Evolutionary conservation across 2,888 invertebrate species (phyloP).

Genomic region (Ochlodes sylvanus): DNA sequence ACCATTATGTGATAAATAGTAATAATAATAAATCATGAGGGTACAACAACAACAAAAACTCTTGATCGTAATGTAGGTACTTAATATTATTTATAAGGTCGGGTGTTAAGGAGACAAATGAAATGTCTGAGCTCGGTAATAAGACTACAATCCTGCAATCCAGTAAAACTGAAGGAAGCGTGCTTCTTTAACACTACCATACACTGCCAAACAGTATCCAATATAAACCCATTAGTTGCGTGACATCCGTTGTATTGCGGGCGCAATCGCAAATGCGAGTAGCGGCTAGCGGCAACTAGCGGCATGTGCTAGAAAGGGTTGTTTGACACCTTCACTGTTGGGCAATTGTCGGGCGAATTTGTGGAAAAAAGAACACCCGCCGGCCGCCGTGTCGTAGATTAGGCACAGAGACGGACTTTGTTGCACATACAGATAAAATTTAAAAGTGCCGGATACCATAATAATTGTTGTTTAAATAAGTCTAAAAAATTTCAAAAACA

Average conservation of each 20-base stretch:
- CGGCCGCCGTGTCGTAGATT: slow-evolving; percentile 62
- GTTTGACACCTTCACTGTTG: slow-evolving; percentile 72
- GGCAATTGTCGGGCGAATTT: slow-evolving; percentile 67
- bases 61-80: no score
- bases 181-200: neutral
- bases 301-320: slow-evolving; percentile 78
- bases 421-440: neutral
- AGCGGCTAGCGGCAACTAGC: slow-evolving; percentile 43
- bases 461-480: no score
- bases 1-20: no score
- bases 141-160: no score
- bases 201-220: neutral
- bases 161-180: neutral
- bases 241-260: slow-evolving; percentile 52
- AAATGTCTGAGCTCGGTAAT: no score
- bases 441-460: no score
- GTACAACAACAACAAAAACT: no score
- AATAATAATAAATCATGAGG: no score
- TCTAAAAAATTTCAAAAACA: no score
- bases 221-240: neutral
- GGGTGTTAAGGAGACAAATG: no score
- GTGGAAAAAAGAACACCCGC: slow-evolving; percentile 61
- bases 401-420: slow-evolving; percentile 55
- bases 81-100: no score
- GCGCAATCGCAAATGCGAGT: slow-evolving; percentile 61